A percentile compares a stretch with the other conserved stretches of the same genome.
Evolutionary conservation across 2,797 vertebrate genomes (phyloP).

Genomic region (Protonibea diacanthus): DNA sequence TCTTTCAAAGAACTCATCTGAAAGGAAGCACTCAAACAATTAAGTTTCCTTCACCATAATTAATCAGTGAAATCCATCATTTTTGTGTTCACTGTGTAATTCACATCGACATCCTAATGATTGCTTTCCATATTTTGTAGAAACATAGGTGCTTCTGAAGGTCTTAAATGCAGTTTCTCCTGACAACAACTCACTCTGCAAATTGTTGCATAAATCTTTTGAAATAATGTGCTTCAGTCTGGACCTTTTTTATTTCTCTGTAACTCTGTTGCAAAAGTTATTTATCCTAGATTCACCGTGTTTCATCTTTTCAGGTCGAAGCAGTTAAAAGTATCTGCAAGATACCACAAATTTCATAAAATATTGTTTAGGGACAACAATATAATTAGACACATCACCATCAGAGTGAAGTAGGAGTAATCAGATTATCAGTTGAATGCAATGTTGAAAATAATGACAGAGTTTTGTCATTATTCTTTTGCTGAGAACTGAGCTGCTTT

Average conservation of each 20-base stretch:
- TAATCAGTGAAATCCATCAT: conserved; percentile 68
- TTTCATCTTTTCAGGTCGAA: not conserved
- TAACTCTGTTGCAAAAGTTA: not conserved
- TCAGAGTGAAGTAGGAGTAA: not conserved
- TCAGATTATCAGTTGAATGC: not conserved
- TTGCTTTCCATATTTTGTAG: conserved; percentile 48
- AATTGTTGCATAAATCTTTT: conserved; percentile 2
- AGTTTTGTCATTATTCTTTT: conserved; percentile 7
- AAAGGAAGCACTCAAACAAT: conserved; percentile 71
- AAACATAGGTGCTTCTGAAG: conserved; percentile 32
- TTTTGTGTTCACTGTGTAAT: conserved; percentile 51
- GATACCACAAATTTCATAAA: not conserved
- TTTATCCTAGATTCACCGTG: not conserved
- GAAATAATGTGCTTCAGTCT: not conserved
- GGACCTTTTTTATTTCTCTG: not conserved
- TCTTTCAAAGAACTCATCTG: conserved; percentile 44
- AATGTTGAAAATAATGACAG: not conserved
- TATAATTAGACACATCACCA: not conserved
- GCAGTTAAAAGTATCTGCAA: not conserved
- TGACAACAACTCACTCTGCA: not conserved
- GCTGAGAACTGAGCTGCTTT: not conserved
- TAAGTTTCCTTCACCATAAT: conserved; percentile 56
- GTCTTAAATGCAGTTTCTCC: conserved; percentile 33
- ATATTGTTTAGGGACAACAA: not conserved
- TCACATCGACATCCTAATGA: conserved; percentile 44